These are phyloP conservation scores for Pogonognathellus flavescens DNA, from an alignment of 1,140 invertebrate genomes.

Conservation along the genomic window DNA sequence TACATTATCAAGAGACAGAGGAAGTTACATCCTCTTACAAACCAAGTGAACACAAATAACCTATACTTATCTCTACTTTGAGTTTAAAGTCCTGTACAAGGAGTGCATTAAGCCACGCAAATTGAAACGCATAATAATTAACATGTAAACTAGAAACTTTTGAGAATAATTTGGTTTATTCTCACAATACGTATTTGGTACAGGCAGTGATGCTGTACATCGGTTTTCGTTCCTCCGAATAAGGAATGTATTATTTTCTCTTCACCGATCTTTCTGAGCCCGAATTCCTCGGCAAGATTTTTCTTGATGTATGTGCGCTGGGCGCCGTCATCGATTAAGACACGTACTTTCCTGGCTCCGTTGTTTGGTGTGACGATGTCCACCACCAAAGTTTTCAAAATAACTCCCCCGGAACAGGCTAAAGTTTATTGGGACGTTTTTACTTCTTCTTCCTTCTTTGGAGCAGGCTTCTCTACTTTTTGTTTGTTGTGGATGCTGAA, in stretches of 20 bases:
- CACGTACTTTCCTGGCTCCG: neutral
- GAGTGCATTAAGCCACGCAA: too few species aligned
- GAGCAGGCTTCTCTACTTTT: neutral
- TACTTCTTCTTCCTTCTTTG: neutral
- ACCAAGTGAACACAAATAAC: too few species aligned
- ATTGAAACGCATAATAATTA: too few species aligned
- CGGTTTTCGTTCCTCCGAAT: too few species aligned
- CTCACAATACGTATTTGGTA: too few species aligned
- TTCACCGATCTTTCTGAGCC: slow-evolving; percentile 12
- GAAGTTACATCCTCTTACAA: too few species aligned
- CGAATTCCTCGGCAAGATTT: slow-evolving; percentile 29
- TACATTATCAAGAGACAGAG: too few species aligned
- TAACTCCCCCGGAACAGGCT: neutral
- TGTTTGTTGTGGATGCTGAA: neutral
- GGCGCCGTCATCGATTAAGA: neutral
- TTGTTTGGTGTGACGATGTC: neutral
- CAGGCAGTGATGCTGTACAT: too few species aligned
- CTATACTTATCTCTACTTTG: too few species aligned
- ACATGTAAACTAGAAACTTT: too few species aligned
- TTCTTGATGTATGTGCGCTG: slow-evolving; percentile 41
- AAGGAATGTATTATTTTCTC: slow-evolving; percentile 35
- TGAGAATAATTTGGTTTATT: too few species aligned
- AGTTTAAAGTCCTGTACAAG: too few species aligned
- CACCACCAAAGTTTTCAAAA: neutral
- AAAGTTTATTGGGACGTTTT: neutral